These are phyloP conservation scores for Rhogogaster chlorosoma DNA, from an alignment of 2,888 invertebrate genomes.

Conservation along the genomic window DNA sequence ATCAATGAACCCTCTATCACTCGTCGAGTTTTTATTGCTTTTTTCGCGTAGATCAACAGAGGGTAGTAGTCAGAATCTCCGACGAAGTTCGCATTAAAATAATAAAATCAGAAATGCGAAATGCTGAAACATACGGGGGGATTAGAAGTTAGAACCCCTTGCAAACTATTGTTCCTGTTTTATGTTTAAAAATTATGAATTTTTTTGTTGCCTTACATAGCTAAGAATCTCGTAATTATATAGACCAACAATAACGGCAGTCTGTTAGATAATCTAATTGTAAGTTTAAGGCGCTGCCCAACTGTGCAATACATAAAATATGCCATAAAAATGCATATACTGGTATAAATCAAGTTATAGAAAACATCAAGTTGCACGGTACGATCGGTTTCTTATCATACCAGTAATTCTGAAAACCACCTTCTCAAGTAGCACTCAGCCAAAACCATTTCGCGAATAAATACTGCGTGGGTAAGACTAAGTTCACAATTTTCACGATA, in stretches of 20 bases:
- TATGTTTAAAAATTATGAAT: not conserved
- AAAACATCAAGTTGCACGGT: not conserved
- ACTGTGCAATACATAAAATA: not conserved
- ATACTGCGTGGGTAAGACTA: slow-evolving; percentile 28
- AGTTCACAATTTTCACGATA: not conserved
- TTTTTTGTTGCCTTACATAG: not conserved
- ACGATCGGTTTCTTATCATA: not conserved
- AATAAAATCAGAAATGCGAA: not conserved
- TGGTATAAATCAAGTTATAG: not conserved
- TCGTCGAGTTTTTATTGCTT: not conserved
- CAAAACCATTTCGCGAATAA: slow-evolving; percentile 18
- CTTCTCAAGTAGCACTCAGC: not conserved
- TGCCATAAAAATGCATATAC: not conserved
- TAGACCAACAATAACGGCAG: not conserved
- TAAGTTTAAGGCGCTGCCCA: not conserved
- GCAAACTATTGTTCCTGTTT: not conserved
- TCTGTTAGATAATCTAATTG: not conserved
- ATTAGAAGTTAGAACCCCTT: not conserved
- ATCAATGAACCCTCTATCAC: not conserved
- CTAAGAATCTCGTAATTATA: not conserved
- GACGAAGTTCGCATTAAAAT: not conserved
- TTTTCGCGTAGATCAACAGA: not conserved
- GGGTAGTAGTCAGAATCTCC: not conserved
- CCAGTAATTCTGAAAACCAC: not conserved
- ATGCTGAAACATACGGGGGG: not conserved